Percentiles rank a stretch among this genome's conserved stretches.
Conservation (phyloP, 2,113 vertebrate genomes). For the Leiothrix lutea region DNA sequence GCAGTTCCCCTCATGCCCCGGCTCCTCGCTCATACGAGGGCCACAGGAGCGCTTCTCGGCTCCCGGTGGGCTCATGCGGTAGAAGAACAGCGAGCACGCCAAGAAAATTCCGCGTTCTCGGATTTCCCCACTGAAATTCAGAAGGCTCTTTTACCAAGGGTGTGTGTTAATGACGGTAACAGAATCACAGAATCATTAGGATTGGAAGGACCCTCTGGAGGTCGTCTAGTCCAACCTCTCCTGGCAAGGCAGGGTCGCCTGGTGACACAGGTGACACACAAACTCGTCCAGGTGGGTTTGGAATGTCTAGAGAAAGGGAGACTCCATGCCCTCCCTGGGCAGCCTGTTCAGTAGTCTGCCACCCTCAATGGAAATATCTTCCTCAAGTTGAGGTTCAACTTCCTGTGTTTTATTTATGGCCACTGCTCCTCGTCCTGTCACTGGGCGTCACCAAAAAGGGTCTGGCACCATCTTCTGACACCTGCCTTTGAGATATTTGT, state of each 20-base stretch:
- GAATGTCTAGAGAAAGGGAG: neutral
- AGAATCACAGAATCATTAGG: neutral
- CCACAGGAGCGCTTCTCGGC: fast-evolving
- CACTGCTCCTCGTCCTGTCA: fast-evolving
- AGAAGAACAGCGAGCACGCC: no score
- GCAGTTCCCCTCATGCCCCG: fast-evolving
- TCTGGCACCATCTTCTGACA: neutral
- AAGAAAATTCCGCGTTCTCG: fast-evolving
- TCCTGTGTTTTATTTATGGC: neutral
- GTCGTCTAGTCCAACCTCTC: no score
- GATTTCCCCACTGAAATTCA: neutral
- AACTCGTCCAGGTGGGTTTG: neutral
- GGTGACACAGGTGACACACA: neutral
- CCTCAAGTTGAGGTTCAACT: neutral
- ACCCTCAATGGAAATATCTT: neutral
- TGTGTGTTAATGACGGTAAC: no score
- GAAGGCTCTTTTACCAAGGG: neutral
- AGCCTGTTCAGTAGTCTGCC: neutral
- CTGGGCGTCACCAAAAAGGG: neutral
- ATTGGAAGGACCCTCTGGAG: neutral
- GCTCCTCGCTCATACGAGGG: fast-evolving
- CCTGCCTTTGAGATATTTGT: neutral
- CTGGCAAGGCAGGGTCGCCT: neutral
- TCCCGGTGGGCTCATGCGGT: neutral
- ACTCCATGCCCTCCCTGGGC: neutral